Base-by-base conservation (phyloP, 2,888 invertebrate species). In the Diogma glabrata region DNA sequence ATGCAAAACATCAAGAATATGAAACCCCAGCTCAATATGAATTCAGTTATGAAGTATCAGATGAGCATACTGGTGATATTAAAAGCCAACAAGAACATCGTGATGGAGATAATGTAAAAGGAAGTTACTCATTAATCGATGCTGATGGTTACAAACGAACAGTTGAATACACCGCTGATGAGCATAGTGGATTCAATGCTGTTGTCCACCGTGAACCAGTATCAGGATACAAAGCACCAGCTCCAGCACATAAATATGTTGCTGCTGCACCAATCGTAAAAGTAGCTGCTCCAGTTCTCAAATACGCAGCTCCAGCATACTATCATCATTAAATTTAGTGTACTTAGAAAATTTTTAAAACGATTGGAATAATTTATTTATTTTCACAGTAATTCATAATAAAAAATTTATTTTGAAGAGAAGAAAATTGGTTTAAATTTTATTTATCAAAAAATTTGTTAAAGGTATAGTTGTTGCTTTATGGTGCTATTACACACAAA, bases 171-270 rank as follows among this genome's bases (percentile, higher is more conserved):
- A 72, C 72, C 45, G 74, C 75, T 40, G 75, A 75, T 62, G 67
- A 70, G 22, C 71, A 72, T 57, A 73, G 72, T 55, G 75, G 76
- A 48, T 76, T 76, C 67, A 75, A 76, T 60, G 76, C 76, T 20
- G 67, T 75, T 23, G 76, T 76, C 6, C 71, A 70, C 56, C 74
- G 71, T 53, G 75, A 75, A 57, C 64, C 65, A 19, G 23, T 45
- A 14, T 22, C 20, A 22, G 45, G 40, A 19, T 40, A 40, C 17
- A 40, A 40, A 40, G 40, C 40, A 5, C 40, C 40, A 40, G 38
- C 10, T 38, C 38, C 38, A 38, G 17, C 10, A 17, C 38, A 38
- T 17, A 38, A 38, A 14, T 38, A 38, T 14, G 16, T 38, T 38
- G 38, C 38, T 6, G 17, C 38, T 17, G 17, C 38, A 38, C 17